Conservation (phyloP, 1,140 invertebrate genomes). For the Hycleus cichorii region DNA sequence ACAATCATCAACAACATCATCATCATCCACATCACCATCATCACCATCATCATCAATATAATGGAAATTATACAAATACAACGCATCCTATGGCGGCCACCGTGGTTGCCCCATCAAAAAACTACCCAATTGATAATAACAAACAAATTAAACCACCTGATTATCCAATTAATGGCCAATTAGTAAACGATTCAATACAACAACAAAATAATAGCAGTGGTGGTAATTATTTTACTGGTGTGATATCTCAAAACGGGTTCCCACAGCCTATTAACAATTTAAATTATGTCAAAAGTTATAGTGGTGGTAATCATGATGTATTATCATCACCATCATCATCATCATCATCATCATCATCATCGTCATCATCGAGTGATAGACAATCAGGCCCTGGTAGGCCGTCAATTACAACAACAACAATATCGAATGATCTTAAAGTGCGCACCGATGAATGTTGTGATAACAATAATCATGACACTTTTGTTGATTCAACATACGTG, state of each 20-base stretch:
- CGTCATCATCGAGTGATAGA: constrained; percentile 18
- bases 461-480: constrained; percentile 24
- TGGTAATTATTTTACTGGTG: constrained; percentile 20
- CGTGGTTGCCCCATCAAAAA: constrained; percentile 17
- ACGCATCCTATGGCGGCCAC: constrained; percentile 29
- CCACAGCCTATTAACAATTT: constrained; percentile 23
- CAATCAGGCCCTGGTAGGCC: constrained; percentile 27
- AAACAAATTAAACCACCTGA: constrained; percentile 19
- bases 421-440: constrained; percentile 16
- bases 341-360: not conserved
- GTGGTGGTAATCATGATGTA: constrained; percentile 20
- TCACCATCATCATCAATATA: not conserved
- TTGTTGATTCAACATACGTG: constrained; percentile 31
- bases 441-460: constrained; percentile 25
- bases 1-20: constrained; percentile 21
- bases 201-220: not conserved
- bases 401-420: not conserved
- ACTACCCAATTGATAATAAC: no score
- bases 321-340: constrained; percentile 3
- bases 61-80: constrained; percentile 24
- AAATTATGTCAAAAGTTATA: constrained; percentile 28
- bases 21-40: no score
- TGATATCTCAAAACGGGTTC: constrained; percentile 32
- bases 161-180: constrained; percentile 19
- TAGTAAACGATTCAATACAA: constrained; percentile 12